phyloP scores from a whole-genome alignment of 1,140 invertebrate species.

The Zophobas atratus region DNA sequence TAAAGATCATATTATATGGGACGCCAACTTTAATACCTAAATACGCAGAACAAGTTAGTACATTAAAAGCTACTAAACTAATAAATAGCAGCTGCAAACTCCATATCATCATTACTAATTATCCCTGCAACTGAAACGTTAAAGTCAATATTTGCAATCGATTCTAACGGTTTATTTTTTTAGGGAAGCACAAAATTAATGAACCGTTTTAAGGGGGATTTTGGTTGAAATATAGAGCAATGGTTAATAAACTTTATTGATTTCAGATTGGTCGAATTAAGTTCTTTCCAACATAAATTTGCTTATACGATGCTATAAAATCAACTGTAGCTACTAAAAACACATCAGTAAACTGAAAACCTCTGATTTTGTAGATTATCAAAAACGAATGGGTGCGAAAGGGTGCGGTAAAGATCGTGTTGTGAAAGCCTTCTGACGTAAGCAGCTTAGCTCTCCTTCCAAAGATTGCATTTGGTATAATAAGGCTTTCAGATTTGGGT shows the following conservation, averaged over 20 bases:
- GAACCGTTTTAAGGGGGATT: constrained; percentile 31
- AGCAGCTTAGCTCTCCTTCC: constrained; percentile 10
- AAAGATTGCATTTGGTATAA: constrained; percentile 26
- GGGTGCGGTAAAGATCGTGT: neutral
- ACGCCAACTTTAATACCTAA: neutral
- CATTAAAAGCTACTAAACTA: constrained; percentile 13
- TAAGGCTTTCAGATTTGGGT: constrained; percentile 23
- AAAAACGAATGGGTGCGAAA: constrained; percentile 1
- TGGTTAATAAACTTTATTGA: constrained; percentile 34
- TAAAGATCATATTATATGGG: neutral
- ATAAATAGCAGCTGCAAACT: neutral
- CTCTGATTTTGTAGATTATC: constrained; percentile 5
- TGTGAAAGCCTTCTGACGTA: neutral
- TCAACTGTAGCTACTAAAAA: neutral
- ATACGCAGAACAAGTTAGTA: neutral
- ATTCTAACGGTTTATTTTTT: constrained; percentile 37
- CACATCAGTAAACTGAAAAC: constrained; percentile 18
- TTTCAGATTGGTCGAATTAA: constrained; percentile 24
- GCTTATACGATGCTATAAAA: constrained; percentile 14
- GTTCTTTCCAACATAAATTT: constrained; percentile 24
- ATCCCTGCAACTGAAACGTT: constrained; percentile 25
- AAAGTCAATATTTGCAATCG: constrained; percentile 23
- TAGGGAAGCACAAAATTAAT: constrained; percentile 20
- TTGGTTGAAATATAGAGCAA: neutral
- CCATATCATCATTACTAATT: constrained; percentile 36